Evolutionary conservation across 1,140 invertebrate genomes (phyloP).

Genomic region (Octopus bimaculoides): DNA sequence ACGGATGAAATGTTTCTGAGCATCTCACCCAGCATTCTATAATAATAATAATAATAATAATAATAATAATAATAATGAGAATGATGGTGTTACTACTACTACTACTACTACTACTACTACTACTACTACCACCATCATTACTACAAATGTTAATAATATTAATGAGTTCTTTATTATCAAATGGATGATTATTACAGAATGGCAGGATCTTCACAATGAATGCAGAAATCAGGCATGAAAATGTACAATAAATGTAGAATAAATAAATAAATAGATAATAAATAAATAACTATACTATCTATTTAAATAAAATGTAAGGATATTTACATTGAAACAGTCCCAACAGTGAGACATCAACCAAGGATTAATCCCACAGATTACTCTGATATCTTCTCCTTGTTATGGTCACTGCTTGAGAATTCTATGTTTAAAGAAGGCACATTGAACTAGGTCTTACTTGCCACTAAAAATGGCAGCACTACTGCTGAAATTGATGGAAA

Average conservation of each 20-base stretch:
- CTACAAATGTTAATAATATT: neutral
- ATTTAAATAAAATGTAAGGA: neutral
- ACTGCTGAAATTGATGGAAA: no score
- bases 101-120: neutral
- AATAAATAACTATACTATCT: neutral
- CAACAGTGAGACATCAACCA: no score
- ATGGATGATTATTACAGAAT: neutral
- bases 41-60: conserved; percentile 2
- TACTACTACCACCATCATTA: neutral
- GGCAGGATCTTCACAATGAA: neutral
- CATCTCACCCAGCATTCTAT: neutral
- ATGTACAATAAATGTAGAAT: neutral
- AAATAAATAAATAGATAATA: neutral
- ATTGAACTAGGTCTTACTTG: no score
- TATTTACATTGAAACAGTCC: neutral
- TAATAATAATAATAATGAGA: neutral
- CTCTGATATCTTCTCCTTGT: no score
- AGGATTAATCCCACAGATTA: no score
- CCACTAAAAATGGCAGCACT: no score
- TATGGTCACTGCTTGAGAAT: no score
- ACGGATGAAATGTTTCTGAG: no score
- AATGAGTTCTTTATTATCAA: neutral
- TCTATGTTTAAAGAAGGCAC: no score
- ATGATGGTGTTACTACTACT: neutral
- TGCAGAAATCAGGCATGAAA: neutral